Evolutionary conservation across 2,113 vertebrate species (phyloP), one percentile per base, ranked within the genome.

Genomic region (Onychostoma macrolepis): DNA sequence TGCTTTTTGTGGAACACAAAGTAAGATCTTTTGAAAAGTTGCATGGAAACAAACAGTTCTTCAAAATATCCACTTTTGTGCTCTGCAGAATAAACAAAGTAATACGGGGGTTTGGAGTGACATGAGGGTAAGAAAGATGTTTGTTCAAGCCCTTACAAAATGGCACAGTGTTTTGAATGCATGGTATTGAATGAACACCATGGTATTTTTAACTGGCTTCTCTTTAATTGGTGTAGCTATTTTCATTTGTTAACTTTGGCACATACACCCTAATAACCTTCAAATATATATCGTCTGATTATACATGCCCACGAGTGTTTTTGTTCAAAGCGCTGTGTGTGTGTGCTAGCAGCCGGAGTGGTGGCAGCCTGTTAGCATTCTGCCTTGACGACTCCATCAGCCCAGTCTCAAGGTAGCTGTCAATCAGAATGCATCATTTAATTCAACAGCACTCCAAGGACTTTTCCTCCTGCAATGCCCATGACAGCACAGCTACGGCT

Each of bases 371-470:
- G 94, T 92, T 92, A 93, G 95, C 97, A 91, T 87, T 92, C 91
- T 12, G 95, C 96, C 89, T 94, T 98, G 97, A 98, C 97, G 97
- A 96, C 98, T 99, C 97, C 98, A 99, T 99, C 97, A 96, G 96
- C 92, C 91, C 93, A 93, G 97, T 98, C 98, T 98, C 97, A 95
- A 96, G 97, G 98, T 98, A 97, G 97, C 97, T 96, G 97, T 97
- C 98, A 97, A 96, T 99, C 97, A 98, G 95, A 95, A 95, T 86
- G 95, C 97, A 97, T 97, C 97, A 95, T 96, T 97, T 96, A 96
- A 95, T 98, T 95, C 97, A 96, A 94, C 95, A 95, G 96, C 96
- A 96, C 97, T 95, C 95, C 65, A 86, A 97, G 96, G 97, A 96
- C 95, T 95, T 95, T 95, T 94, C 91, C 91, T 93, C 92, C 85